phyloP scores from a whole-genome alignment of 1,140 invertebrate species.

The Drosophila pruinosa region DNA sequence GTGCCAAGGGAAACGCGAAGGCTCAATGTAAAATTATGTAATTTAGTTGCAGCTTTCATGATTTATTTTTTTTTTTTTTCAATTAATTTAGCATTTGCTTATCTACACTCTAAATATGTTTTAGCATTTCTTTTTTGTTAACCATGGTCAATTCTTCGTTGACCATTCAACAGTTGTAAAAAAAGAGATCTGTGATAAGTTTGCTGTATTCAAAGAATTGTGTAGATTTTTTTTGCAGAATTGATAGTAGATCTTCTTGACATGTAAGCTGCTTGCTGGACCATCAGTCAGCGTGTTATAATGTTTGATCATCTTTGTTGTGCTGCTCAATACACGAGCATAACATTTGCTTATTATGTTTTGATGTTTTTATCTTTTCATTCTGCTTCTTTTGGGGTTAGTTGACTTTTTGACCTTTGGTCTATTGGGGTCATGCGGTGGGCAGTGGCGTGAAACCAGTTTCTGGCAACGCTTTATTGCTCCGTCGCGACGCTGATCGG shows the following conservation, averaged over 20 bases:
- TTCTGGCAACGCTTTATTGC: slow-evolving; percentile 24
- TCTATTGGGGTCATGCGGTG: slow-evolving; percentile 15
- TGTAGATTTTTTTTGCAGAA: background rate
- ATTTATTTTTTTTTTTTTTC: background rate
- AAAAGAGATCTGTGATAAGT: too few species aligned
- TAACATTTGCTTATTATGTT: background rate
- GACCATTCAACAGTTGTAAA: background rate
- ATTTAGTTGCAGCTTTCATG: background rate
- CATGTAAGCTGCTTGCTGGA: too few species aligned
- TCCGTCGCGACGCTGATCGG: slow-evolving; percentile 23
- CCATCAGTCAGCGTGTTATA: too few species aligned
- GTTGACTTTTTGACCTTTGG: slow-evolving; percentile 29
- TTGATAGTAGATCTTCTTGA: background rate
- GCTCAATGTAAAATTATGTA: background rate
- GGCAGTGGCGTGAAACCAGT: slow-evolving; percentile 22
- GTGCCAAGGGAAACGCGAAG: background rate
- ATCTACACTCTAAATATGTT: background rate
- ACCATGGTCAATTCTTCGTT: background rate
- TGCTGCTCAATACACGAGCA: background rate
- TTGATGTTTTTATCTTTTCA: background rate
- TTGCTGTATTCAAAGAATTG: background rate
- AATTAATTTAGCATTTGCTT: background rate
- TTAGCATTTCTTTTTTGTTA: background rate
- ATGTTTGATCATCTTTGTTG: background rate
- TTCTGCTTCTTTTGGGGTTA: background rate